phyloP scores from a whole-genome alignment of 2,797 vertebrate genomes.

The Rhinophrynus dorsalis region DNA sequence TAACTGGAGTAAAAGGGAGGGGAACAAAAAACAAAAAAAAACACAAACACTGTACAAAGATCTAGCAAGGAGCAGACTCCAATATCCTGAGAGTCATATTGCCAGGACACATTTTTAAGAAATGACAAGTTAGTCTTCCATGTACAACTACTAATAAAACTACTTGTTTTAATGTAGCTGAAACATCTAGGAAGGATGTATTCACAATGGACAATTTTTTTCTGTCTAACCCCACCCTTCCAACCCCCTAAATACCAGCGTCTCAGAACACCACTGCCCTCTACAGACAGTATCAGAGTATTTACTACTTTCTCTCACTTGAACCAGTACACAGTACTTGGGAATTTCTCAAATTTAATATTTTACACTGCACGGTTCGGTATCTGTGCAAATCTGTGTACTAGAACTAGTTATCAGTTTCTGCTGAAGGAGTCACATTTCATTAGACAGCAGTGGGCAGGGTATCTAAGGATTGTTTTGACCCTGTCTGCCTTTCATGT shows the following conservation, averaged over 20 bases:
- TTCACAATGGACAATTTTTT: background rate
- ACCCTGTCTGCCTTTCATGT: background rate
- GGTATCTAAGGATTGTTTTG: background rate
- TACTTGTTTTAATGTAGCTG: conserved; percentile 51
- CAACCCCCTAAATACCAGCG: background rate
- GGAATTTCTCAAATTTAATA: background rate
- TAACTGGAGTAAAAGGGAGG: background rate
- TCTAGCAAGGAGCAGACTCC: conserved; percentile 70
- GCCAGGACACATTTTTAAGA: conserved; percentile 79
- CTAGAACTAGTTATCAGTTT: conserved; percentile 1
- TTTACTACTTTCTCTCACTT: background rate
- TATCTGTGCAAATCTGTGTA: conserved; percentile 17
- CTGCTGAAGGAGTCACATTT: conserved; percentile 27
- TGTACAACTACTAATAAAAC: conserved; percentile 54
- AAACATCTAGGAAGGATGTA: background rate
- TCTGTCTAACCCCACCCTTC: background rate
- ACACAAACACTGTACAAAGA: conserved; percentile 84
- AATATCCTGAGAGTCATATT: conserved; percentile 69
- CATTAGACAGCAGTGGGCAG: background rate
- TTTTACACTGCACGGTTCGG: conserved; percentile 27
- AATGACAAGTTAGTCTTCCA: conserved; percentile 51
- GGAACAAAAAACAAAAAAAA: conserved; percentile 49
- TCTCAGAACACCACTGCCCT: background rate
- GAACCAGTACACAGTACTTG: background rate
- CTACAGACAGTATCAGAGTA: background rate